These are phyloP conservation scores for Frankliniella fusca DNA, from an alignment of 2,888 invertebrate genomes.

Conservation along the genomic window DNA sequence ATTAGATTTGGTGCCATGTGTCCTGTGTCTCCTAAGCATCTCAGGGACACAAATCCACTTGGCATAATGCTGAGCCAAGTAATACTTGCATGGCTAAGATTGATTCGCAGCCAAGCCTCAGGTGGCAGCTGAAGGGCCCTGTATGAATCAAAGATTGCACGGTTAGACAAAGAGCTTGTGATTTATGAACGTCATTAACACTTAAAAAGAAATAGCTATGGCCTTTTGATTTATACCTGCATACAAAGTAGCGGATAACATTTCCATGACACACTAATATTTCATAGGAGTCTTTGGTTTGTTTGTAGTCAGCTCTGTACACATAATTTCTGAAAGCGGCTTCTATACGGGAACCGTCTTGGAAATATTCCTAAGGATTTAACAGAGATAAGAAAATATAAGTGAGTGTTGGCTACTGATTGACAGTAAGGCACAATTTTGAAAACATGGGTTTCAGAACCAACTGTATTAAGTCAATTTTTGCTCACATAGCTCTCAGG, in stretches of 20 bases:
- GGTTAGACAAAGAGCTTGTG: neutral
- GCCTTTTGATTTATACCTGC: conserved; percentile 62
- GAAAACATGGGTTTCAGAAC: neutral
- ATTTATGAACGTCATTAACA: neutral
- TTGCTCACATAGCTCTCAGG: conserved; percentile 69
- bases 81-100: conserved; percentile 86
- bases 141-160: conserved; percentile 43
- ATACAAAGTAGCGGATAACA: conserved; percentile 91
- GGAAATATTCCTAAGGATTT: conserved; percentile 74
- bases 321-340: conserved; percentile 92
- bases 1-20: conserved; percentile 76
- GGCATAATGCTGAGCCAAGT: conserved; percentile 86
- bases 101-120: conserved; percentile 93
- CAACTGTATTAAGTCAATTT: neutral
- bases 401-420: neutral
- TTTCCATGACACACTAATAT: conserved; percentile 96
- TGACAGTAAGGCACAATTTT: neutral
- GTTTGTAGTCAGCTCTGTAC: conserved; percentile 77
- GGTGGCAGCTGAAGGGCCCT: conserved; percentile 95
- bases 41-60: conserved; percentile 77
- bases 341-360: conserved; percentile 91
- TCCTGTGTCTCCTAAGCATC: conserved; percentile 81
- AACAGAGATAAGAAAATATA: neutral
- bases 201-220: neutral
- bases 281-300: conserved; percentile 79